Conservation (phyloP, 2,113 vertebrate species). For the Podarcis raffonei region DNA sequence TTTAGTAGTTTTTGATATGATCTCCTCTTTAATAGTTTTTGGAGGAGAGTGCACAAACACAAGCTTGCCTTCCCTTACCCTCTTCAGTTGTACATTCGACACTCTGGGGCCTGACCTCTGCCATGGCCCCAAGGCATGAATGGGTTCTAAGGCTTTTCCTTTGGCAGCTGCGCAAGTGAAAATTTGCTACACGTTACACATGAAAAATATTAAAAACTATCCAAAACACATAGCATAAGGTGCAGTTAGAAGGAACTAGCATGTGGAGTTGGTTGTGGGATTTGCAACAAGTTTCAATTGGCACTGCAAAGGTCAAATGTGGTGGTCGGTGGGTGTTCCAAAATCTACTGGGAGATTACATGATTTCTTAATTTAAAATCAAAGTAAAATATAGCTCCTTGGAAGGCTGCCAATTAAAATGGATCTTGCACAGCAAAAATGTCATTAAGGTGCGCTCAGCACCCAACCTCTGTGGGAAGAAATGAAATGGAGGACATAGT, state of each 20-base stretch:
- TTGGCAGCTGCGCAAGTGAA: not conserved
- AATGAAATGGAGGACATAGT: not conserved
- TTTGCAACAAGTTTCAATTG: not conserved
- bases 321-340: not conserved
- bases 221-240: not conserved
- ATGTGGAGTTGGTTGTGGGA: not conserved
- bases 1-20: not conserved
- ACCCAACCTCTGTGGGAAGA: conserved; percentile 41
- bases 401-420: conserved; percentile 16
- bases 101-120: too few species aligned
- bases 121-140: not conserved
- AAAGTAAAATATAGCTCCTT: not conserved
- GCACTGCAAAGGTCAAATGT: not conserved
- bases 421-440: not conserved
- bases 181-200: not conserved
- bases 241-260: conserved; percentile 12
- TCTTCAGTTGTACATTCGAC: not conserved
- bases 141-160: not conserved
- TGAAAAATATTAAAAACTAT: not conserved
- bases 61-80: not conserved
- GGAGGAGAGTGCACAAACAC: not conserved
- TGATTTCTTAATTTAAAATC: not conserved
- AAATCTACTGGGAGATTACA: not conserved
- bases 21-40: not conserved
- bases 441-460: conserved; percentile 43